Evolutionary conservation across 2,888 invertebrate genomes (phyloP).

Genomic region (Drosophila mercatorum): DNA sequence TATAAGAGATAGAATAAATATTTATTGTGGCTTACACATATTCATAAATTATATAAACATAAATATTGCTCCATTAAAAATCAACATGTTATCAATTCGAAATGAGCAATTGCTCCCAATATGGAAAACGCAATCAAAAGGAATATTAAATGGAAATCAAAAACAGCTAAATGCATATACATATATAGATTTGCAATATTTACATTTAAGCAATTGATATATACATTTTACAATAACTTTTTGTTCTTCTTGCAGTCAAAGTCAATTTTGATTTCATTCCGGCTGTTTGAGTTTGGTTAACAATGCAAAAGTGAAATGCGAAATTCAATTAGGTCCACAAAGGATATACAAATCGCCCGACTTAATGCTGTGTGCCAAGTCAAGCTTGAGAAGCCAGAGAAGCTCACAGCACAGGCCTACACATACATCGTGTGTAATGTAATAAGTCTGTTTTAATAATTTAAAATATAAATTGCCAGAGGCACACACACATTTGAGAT

Average conservation of each 20-base stretch:
- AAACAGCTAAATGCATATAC: not conserved
- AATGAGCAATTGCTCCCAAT: not conserved
- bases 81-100: not conserved
- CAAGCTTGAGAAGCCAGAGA: conserved; percentile 54
- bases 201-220: not conserved
- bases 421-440: conserved; percentile 50
- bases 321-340: conserved; percentile 62
- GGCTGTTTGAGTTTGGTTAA: conserved; percentile 60
- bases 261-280: conserved; percentile 2
- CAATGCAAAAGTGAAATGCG: conserved; percentile 51
- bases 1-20: not conserved
- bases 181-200: not conserved
- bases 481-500: conserved; percentile 63
- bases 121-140: not conserved
- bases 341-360: conserved; percentile 9
- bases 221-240: not conserved
- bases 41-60: not conserved
- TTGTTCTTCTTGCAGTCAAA: not conserved
- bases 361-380: conserved; percentile 35
- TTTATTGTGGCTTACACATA: not conserved
- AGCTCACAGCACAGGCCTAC: not conserved
- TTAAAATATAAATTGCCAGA: conserved; percentile 78
- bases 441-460: conserved; percentile 77
- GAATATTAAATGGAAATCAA: not conserved
- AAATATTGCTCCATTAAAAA: conserved; percentile 1